These are phyloP conservation scores for Sitobion miscanthi DNA, from an alignment of 1,140 invertebrate species.

Conservation along the genomic window DNA sequence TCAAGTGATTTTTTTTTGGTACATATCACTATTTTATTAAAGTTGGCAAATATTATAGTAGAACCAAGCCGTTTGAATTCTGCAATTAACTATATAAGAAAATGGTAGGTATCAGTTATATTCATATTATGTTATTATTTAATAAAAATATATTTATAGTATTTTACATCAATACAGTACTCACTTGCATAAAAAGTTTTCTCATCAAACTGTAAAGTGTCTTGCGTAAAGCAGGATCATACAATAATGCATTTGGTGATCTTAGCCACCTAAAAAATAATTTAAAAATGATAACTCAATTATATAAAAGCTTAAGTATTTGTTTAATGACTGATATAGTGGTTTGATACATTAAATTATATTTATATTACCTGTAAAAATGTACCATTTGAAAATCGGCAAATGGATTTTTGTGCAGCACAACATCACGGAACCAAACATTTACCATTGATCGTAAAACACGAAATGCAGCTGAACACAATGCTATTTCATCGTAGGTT, in stretches of 20 bases:
- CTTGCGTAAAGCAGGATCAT: conserved; percentile 91
- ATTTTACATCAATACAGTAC: neutral
- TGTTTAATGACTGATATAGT: neutral
- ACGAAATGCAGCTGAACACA: conserved; percentile 86
- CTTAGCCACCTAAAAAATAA: conserved; percentile 75
- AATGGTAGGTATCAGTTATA: conserved; percentile 15
- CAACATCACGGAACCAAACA: conserved; percentile 88
- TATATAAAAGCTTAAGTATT: neutral
- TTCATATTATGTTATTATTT: neutral
- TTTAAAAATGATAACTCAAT: neutral
- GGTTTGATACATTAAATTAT: conserved; percentile 46
- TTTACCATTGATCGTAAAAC: conserved; percentile 81
- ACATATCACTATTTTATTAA: conserved; percentile 90
- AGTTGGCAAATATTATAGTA: conserved; percentile 90
- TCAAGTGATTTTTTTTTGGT: conserved; percentile 80
- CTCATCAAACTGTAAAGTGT: conserved; percentile 95
- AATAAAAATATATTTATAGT: neutral
- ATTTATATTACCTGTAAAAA: conserved; percentile 78
- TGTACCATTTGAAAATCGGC: conserved; percentile 94
- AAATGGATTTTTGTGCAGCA: conserved; percentile 84
- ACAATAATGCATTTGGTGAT: conserved; percentile 85
- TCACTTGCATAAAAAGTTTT: conserved; percentile 87
- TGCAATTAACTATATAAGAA: conserved; percentile 76
- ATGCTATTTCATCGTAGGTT: conserved; percentile 90
- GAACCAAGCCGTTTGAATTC: conserved; percentile 93